phyloP scores from a whole-genome alignment of 2,797 vertebrate genomes.

The Xiphophorus birchmanni region DNA sequence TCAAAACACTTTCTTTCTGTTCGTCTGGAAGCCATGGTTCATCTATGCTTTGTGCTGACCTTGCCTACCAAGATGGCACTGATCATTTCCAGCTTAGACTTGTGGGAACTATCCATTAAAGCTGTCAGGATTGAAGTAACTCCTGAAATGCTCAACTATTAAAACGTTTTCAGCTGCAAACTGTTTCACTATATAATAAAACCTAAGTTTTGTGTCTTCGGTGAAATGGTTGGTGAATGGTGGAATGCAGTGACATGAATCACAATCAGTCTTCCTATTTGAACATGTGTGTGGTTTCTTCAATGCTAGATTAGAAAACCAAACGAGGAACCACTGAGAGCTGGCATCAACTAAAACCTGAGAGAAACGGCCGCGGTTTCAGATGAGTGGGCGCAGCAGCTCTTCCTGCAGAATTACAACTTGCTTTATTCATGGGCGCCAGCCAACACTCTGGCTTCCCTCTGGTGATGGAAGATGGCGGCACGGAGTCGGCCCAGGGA shows the following conservation, averaged over 20 bases:
- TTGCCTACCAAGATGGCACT: too few relatives aligned
- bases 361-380: slow-evolving; percentile 14
- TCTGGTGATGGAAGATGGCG: slow-evolving; percentile 21
- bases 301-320: slow-evolving; percentile 40
- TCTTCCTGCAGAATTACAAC: slow-evolving; percentile 13
- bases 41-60: too few relatives aligned
- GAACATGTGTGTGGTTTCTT: slow-evolving; percentile 35
- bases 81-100: too few relatives aligned
- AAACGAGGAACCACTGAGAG: slow-evolving; percentile 14
- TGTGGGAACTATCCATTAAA: slow-evolving; percentile 8
- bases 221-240: slow-evolving; percentile 37
- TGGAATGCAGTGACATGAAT: slow-evolving; percentile 32
- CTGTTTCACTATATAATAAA: slow-evolving; percentile 23
- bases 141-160: slow-evolving; percentile 14
- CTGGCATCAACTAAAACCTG: background rate
- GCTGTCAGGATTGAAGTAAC: slow-evolving; percentile 14
- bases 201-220: slow-evolving; percentile 15
- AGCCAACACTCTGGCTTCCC: slow-evolving; percentile 13
- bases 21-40: too few relatives aligned
- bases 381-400: slow-evolving; percentile 3
- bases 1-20: too few relatives aligned
- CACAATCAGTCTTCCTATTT: slow-evolving; percentile 50
- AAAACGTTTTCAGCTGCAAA: slow-evolving; percentile 16
- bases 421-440: slow-evolving; percentile 39
- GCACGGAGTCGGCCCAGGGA: slow-evolving; percentile 5